Evolutionary conservation across 2,113 vertebrate species (phyloP).

Genomic region (Axis porcinus): DNA sequence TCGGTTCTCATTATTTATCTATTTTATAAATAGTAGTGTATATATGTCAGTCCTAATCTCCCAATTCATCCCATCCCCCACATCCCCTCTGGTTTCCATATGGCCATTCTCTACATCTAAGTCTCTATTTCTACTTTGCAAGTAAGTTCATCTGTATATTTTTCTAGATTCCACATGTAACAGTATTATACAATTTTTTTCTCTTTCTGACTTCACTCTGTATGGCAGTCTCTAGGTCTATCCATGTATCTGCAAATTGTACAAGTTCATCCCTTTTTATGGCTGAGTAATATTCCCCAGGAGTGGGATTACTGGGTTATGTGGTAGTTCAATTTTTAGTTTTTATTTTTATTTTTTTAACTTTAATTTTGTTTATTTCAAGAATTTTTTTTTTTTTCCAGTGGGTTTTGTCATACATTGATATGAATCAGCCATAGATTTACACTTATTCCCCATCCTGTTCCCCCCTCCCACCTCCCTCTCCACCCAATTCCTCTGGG

Average conservation of each 20-base stretch:
- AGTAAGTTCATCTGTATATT: background rate
- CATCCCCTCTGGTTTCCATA: background rate
- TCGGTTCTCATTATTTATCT: background rate
- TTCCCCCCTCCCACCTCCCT: no score
- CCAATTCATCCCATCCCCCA: background rate
- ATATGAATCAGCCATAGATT: no score
- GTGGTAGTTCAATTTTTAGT: background rate
- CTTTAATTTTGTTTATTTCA: no score
- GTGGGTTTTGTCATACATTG: no score
- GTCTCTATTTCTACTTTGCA: background rate
- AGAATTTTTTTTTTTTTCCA: no score
- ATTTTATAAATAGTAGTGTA: background rate
- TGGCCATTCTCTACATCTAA: background rate
- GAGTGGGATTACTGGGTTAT: background rate
- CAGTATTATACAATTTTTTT: background rate
- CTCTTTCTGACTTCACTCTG: background rate
- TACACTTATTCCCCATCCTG: no score
- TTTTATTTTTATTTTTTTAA: no score
- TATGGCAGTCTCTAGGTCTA: background rate
- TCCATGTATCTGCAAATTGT: background rate
- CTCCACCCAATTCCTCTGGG: no score
- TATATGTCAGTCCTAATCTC: background rate
- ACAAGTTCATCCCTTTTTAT: background rate
- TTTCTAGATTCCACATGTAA: background rate
- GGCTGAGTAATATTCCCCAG: background rate